phyloP scores from a whole-genome alignment of 2,113 vertebrate genomes.

The Pica pica region DNA sequence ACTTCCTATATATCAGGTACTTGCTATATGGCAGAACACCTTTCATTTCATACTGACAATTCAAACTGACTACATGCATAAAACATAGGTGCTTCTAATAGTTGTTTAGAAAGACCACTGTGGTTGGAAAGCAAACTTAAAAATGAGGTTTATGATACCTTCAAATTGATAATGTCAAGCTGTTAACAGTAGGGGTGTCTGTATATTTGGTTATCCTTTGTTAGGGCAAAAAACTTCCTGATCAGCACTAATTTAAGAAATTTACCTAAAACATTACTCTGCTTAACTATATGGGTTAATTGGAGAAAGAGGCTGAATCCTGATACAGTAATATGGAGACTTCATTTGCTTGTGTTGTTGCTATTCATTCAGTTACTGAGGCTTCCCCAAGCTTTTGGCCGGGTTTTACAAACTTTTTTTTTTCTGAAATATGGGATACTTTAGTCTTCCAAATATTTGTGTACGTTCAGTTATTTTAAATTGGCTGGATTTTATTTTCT shows the following conservation, averaged over 20 bases:
- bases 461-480: neutral
- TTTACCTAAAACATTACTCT: neutral
- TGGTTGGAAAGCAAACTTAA: neutral
- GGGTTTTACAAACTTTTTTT: neutral
- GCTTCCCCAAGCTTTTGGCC: neutral
- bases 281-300: neutral
- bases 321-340: neutral
- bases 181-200: neutral
- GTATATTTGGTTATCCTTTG: neutral
- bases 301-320: neutral
- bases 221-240: neutral
- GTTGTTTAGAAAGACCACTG: neutral
- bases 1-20: slow-evolving; percentile 74
- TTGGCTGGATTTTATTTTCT: neutral
- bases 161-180: neutral
- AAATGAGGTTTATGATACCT: neutral
- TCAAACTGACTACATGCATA: neutral
- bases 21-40: neutral
- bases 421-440: neutral
- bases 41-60: neutral
- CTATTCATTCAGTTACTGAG: neutral
- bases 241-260: neutral
- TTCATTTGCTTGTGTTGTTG: neutral
- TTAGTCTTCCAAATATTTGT: neutral
- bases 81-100: neutral